Evolutionary conservation across 2,888 invertebrate genomes (phyloP).

Genomic region (Anthophora plumipes): DNA sequence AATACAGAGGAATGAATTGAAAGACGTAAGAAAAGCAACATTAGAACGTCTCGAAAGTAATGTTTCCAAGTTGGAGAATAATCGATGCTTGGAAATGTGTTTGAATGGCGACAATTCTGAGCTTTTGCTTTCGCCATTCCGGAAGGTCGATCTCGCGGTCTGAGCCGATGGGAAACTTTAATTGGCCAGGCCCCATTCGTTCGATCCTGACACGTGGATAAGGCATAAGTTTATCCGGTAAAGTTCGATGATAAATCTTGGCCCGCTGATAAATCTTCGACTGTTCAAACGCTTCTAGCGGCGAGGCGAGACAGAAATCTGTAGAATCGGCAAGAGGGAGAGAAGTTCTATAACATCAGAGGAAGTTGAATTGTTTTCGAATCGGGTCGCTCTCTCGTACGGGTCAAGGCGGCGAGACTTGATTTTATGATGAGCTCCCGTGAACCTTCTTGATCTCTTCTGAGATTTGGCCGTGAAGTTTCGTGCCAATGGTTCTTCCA

Average conservation of each 20-base stretch:
- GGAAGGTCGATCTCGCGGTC: not conserved
- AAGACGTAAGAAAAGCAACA: not conserved
- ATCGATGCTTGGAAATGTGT: not conserved
- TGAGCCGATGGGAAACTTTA: slow-evolving; percentile 23
- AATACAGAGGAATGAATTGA: not conserved
- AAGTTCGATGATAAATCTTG: slow-evolving; percentile 49
- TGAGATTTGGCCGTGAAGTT: not conserved
- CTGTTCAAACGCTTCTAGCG: slow-evolving; percentile 1
- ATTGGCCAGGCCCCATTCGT: slow-evolving; percentile 22
- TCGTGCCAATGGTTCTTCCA: not conserved
- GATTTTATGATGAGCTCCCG: slow-evolving; percentile 2
- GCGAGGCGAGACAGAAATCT: slow-evolving; percentile 17
- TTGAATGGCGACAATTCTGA: not conserved
- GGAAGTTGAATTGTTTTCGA: slow-evolving; percentile 45
- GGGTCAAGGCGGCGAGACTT: slow-evolving; percentile 28
- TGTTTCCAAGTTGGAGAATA: not conserved
- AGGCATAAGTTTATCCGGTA: slow-evolving; percentile 26
- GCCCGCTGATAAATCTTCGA: slow-evolving; percentile 39
- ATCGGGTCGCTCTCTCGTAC: slow-evolving; percentile 17
- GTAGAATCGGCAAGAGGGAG: not conserved
- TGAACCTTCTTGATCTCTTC: slow-evolving; percentile 4
- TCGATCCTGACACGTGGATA: slow-evolving; percentile 1
- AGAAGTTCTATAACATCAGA: slow-evolving; percentile 24
- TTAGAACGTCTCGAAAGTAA: not conserved
- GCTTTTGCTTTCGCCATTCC: not conserved